Base-by-base conservation (phyloP, 2,888 invertebrate species). In the Kryphioiulus occultus region DNA sequence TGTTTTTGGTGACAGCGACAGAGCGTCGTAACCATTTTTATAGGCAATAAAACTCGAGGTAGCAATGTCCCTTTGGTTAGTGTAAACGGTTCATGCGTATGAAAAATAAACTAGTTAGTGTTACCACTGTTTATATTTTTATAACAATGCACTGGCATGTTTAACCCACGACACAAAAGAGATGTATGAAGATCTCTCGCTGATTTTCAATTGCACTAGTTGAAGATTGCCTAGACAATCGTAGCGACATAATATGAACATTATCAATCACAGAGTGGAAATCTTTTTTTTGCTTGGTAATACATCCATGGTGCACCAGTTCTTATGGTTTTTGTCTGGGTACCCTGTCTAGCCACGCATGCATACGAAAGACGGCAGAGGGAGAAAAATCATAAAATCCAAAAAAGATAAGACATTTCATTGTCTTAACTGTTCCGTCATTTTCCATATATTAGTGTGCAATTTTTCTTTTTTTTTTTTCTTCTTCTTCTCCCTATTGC, bases 341-440 rank as follows among this genome's bases (percentile, higher is more conserved):
- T n/a, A 59, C 59, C n/a, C n/a, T 59, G 59, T 59, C 59, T 59
- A 59, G 59, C 59, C 59, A 59, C 9, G 19, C 59, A 59, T 3
- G 9, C 22, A 59, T 59, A 22, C 59, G 22, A n/a, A 59, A 59
- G 59, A 42, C 42, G 42, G 42, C 15, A 59, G 22, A 59, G 59
- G 59, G 59, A 59, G 22, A 59, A 59, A 59, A 59, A 59, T 59
- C 59, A 59, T 59, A 59, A 59, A 59, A 59, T 59, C 59, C 22
- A 59, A 59, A 59, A 59, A 22, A 59, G 59, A 59, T 59, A 59
- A 59, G 59, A 59, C 7, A 59, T 59, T 59, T 59, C 22, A 59
- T 59, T 59, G 59, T 59, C 59, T 59, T 59, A 59, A 59, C 59
- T 22, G 59, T 59, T 59, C 59, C n/a, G 22, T 59, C 59, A 59